These are phyloP conservation scores for Sepiola atlantica DNA, from an alignment of 2,888 invertebrate genomes.

Conservation along the genomic window DNA sequence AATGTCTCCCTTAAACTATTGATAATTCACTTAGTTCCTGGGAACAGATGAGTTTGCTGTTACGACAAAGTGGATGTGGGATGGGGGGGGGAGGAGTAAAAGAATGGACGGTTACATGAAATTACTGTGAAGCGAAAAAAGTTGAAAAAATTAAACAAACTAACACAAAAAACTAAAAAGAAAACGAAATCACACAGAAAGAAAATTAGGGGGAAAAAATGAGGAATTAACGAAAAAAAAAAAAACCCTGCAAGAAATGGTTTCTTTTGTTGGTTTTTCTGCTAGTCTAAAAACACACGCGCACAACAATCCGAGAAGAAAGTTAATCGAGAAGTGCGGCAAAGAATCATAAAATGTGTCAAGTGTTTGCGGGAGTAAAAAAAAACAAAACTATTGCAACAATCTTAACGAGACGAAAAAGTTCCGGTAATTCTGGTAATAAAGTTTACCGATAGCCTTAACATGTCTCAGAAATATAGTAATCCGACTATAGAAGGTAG, in stretches of 20 bases:
- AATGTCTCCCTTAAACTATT: background rate
- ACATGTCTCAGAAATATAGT: too few relatives aligned
- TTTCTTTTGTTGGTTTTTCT: background rate
- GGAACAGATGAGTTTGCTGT: background rate
- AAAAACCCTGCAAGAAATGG: too few relatives aligned
- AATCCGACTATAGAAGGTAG: too few relatives aligned
- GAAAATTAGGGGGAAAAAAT: too few relatives aligned
- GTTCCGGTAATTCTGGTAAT: background rate
- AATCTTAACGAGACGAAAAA: background rate
- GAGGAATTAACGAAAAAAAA: background rate
- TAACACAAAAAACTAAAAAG: too few relatives aligned
- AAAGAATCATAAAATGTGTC: background rate
- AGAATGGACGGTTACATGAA: background rate
- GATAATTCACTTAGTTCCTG: background rate
- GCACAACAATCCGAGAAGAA: background rate
- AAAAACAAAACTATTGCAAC: background rate
- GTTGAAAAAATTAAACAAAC: background rate
- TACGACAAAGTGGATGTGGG: background rate
- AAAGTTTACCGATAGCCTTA: background rate
- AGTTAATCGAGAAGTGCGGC: background rate
- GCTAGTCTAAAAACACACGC: too few relatives aligned
- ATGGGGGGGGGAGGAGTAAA: background rate
- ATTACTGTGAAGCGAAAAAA: background rate
- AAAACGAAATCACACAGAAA: too few relatives aligned
- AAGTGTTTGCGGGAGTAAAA: too few relatives aligned